These are phyloP conservation scores for Chionomys nivalis DNA, from an alignment of 2,113 vertebrate genomes.

Conservation along the genomic window DNA sequence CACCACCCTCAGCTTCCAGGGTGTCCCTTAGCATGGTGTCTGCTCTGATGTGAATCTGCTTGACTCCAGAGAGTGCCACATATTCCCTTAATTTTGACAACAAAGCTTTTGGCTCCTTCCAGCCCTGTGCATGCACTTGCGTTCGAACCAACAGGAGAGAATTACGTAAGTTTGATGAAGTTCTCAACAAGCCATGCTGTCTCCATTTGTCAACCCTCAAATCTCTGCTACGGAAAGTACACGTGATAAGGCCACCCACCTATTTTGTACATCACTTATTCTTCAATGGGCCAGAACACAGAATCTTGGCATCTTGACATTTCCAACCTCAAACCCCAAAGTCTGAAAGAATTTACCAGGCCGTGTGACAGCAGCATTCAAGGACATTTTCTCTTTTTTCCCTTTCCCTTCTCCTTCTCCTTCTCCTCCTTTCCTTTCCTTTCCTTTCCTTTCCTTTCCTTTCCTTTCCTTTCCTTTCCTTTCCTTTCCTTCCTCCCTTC, in stretches of 20 bases:
- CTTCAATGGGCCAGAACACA: conserved; percentile 14
- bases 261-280: conserved; percentile 50
- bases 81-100: background rate
- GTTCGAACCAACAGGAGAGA: background rate
- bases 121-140: background rate
- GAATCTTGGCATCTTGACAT: conserved; percentile 31
- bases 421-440: background rate
- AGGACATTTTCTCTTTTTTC: background rate
- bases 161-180: conserved; percentile 13
- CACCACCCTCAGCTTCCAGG: background rate
- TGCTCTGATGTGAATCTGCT: background rate
- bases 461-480: too few relatives aligned
- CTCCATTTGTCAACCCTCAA: conserved; percentile 13
- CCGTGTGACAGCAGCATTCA: background rate
- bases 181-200: conserved; percentile 35
- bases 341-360: conserved; percentile 37
- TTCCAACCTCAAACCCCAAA: background rate
- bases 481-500: too few relatives aligned
- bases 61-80: background rate
- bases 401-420: background rate
- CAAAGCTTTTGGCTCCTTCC: conserved; percentile 7
- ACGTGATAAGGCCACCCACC: background rate
- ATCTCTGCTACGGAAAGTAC: background rate
- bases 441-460: background rate
- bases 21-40: background rate